Evolutionary conservation across 2,797 vertebrate genomes (phyloP).

Genomic region (Rhincodon typus): DNA sequence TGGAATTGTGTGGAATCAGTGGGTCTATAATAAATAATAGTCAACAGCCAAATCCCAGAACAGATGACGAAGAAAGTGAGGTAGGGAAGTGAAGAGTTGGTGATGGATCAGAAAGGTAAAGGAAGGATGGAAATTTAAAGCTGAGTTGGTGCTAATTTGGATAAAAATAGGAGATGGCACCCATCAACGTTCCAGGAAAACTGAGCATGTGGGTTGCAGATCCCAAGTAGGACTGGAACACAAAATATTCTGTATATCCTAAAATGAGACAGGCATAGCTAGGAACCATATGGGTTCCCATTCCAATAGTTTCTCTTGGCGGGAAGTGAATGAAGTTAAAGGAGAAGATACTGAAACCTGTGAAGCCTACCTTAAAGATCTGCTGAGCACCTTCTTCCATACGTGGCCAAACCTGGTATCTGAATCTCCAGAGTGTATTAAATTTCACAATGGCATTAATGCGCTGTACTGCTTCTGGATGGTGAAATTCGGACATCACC

Average conservation of each 20-base stretch:
- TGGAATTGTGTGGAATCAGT: neutral
- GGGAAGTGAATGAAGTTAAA: neutral
- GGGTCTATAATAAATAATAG: neutral
- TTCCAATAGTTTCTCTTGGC: neutral
- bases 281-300: neutral
- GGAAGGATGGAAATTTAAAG: neutral
- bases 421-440: constrained; percentile 94
- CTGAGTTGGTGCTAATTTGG: neutral
- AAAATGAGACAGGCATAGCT: neutral
- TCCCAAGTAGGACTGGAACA: neutral
- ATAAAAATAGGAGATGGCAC: neutral
- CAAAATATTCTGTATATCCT: neutral
- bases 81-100: neutral
- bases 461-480: constrained; percentile 90
- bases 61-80: neutral
- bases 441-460: constrained; percentile 94
- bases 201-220: neutral
- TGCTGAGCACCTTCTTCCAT: constrained; percentile 99
- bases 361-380: constrained; percentile 82
- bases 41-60: neutral
- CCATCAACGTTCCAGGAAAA: neutral
- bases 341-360: neutral
- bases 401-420: constrained; percentile 97
- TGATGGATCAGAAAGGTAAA: neutral
- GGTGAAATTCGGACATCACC: constrained; percentile 97